A percentile compares a stretch with the other conserved stretches of the same genome.
These are phyloP conservation scores for Agrochola circellaris DNA, from an alignment of 2,888 invertebrate species.

Conservation along the genomic window DNA sequence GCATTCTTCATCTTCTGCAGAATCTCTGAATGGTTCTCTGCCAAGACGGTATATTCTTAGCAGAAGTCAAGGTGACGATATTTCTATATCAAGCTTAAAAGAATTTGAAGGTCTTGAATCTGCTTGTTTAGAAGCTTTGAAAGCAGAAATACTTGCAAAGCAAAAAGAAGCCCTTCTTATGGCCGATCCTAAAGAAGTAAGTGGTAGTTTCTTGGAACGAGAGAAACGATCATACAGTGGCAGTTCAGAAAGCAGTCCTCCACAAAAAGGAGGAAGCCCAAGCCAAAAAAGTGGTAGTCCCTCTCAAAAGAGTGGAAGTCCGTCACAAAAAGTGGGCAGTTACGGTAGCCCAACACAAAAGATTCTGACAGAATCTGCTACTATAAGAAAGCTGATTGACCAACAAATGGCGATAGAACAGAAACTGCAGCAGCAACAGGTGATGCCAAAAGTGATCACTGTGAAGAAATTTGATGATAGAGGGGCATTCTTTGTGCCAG, in stretches of 20 bases:
- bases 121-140: conserved; percentile 95
- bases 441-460: conserved; percentile 85
- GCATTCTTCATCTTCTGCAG: conserved; percentile 95
- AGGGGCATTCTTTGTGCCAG: conserved; percentile 88
- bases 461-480: conserved; percentile 88
- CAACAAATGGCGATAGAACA: conserved; percentile 88
- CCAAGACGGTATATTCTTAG: conserved; percentile 93
- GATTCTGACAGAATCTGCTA: conserved; percentile 86
- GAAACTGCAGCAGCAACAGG: conserved; percentile 81
- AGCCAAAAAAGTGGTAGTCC: conserved; percentile 87
- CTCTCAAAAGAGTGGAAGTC: conserved; percentile 87
- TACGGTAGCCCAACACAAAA: conserved; percentile 87
- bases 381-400: conserved; percentile 87
- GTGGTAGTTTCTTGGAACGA: conserved; percentile 87
- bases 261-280: conserved; percentile 88
- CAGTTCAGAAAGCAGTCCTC: conserved; percentile 91
- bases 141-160: conserved; percentile 95
- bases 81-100: conserved; percentile 96
- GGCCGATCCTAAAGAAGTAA: conserved; percentile 90
- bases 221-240: conserved; percentile 90
- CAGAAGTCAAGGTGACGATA: conserved; percentile 95
- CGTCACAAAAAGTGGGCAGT: conserved; percentile 87
- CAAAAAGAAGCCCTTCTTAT: conserved; percentile 95
- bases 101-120: conserved; percentile 98
- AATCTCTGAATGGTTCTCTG: conserved; percentile 95